Evolutionary conservation across 2,888 invertebrate genomes (phyloP).

Genomic region (Hydriomena furcata): DNA sequence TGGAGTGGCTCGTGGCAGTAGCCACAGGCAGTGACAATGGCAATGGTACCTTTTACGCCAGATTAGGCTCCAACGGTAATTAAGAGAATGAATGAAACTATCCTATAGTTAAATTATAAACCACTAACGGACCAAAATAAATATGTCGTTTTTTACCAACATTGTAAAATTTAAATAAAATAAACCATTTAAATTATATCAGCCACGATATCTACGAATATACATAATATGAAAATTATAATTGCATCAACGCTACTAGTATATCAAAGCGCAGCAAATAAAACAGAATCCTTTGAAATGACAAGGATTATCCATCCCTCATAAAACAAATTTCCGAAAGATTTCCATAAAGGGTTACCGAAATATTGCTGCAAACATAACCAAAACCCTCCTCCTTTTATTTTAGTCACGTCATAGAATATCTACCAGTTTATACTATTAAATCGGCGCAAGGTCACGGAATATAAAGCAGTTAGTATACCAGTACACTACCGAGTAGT

Average conservation of each 20-base stretch:
- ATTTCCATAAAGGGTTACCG: constrained; percentile 13
- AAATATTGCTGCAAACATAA: neutral
- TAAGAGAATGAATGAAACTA: no score
- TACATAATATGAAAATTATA: no score
- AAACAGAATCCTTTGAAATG: neutral
- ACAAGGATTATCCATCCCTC: constrained; percentile 11
- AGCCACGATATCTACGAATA: no score
- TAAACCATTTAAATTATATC: no score
- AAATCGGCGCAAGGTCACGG: neutral
- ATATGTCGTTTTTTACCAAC: no score
- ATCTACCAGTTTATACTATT: constrained; percentile 1
- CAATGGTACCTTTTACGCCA: no score
- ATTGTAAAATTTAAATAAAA: no score
- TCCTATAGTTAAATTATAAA: no score
- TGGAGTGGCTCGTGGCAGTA: no score
- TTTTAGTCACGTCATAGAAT: neutral
- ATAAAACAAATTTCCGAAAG: constrained; percentile 4
- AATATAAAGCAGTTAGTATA: neutral
- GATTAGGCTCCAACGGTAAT: no score
- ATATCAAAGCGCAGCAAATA: constrained; percentile 2
- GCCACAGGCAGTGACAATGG: no score
- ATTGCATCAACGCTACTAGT: neutral
- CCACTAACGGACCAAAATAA: no score
- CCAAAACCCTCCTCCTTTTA: neutral
- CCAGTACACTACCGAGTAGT: neutral